phyloP scores from a whole-genome alignment of 2,113 vertebrate genomes.

The Ochotona curzoniae region DNA sequence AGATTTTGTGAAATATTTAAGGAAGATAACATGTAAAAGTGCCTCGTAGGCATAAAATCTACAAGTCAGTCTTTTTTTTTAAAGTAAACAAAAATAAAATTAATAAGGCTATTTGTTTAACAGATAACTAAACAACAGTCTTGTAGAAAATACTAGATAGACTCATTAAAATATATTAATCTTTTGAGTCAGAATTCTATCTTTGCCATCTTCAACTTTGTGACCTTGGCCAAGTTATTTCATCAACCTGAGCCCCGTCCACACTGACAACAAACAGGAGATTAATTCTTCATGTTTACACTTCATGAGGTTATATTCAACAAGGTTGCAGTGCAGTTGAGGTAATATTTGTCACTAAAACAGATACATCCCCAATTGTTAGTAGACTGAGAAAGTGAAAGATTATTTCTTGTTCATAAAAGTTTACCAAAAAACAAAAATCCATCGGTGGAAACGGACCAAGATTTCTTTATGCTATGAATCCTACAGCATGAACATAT shows the following conservation, averaged over 20 bases:
- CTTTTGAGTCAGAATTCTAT: neutral
- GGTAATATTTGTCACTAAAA: neutral
- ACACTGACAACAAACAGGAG: neutral
- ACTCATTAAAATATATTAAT: neutral
- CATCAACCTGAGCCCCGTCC: neutral
- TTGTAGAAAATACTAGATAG: neutral
- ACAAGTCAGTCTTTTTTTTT: neutral
- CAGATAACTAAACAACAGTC: neutral
- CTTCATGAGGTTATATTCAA: neutral
- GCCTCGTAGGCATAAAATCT: neutral
- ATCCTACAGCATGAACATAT: neutral
- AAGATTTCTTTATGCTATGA: neutral
- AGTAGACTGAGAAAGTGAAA: too few species aligned
- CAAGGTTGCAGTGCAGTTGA: neutral
- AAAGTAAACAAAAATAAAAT: neutral
- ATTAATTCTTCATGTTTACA: neutral
- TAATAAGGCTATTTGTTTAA: neutral
- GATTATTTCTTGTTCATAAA: constrained; percentile 31
- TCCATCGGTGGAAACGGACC: neutral
- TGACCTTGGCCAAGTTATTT: neutral
- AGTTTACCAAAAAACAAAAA: neutral
- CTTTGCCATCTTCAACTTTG: neutral
- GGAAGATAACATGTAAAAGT: neutral
- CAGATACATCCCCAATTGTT: neutral
- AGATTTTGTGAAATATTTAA: neutral